Evolutionary conservation across 2,797 vertebrate genomes (phyloP).

Genomic region (Muraenolepis orangiensis): DNA sequence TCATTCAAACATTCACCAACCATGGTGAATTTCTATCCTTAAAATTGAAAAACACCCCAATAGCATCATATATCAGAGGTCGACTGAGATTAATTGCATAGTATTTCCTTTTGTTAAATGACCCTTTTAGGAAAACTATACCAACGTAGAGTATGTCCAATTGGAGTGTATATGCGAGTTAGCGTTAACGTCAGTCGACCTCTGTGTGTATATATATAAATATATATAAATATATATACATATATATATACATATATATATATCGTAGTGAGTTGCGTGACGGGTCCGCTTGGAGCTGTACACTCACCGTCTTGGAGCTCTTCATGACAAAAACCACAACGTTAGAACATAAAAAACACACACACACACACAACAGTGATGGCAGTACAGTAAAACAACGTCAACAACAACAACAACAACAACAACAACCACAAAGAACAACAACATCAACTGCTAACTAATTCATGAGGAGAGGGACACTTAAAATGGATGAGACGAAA

Average conservation of each 20-base stretch:
- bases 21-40: slow-evolving; percentile 19
- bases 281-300: slow-evolving; percentile 61
- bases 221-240: slow-evolving; percentile 80
- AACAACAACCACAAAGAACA: no score
- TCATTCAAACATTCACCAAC: no score
- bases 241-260: slow-evolving; percentile 79
- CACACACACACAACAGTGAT: slow-evolving; percentile 56
- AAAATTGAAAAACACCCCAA: slow-evolving; percentile 69
- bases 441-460: no score
- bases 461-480: no score
- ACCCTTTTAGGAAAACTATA: no score
- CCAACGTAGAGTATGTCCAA: no score
- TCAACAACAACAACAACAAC: slow-evolving; percentile 18
- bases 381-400: slow-evolving; percentile 57
- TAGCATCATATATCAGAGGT: slow-evolving; percentile 80
- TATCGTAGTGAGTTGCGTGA: slow-evolving; percentile 66
- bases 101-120: not conserved
- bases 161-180: not conserved
- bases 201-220: slow-evolving; percentile 68
- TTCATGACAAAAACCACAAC: slow-evolving; percentile 66
- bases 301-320: slow-evolving; percentile 81
- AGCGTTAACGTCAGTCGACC: slow-evolving; percentile 4
- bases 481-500: slow-evolving; percentile 29
- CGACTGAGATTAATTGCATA: slow-evolving; percentile 61
- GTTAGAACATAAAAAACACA: slow-evolving; percentile 42